phyloP scores from a whole-genome alignment of 2,113 vertebrate species.

The Meleagris gallopavo region DNA sequence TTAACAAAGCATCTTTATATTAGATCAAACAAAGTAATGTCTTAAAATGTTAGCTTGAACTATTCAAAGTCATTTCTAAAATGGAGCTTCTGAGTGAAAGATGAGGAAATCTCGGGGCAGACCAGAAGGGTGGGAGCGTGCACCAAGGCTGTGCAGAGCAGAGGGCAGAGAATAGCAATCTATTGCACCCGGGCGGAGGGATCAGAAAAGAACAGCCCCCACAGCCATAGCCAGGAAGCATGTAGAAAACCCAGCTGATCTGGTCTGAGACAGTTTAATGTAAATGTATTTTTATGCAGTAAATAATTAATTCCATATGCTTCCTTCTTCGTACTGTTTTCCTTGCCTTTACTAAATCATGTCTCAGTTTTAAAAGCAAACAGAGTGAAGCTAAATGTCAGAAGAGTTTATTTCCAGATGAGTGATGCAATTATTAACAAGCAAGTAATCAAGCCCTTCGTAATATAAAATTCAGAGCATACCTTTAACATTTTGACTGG shows the following conservation, averaged over 20 bases:
- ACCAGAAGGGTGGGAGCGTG: background rate
- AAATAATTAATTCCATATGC: slow-evolving; percentile 23
- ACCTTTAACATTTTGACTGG: slow-evolving; percentile 28
- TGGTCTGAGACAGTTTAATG: background rate
- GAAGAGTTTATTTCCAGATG: slow-evolving; percentile 36
- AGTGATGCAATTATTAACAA: slow-evolving; percentile 41
- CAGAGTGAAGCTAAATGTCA: slow-evolving; percentile 34
- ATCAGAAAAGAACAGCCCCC: background rate
- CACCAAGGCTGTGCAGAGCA: background rate
- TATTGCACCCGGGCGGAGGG: background rate
- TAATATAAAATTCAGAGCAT: slow-evolving; percentile 38
- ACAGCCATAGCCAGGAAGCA: background rate
- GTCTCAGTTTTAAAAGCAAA: background rate
- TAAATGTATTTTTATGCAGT: background rate
- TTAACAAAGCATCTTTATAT: background rate
- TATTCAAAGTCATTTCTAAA: background rate
- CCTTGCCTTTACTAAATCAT: background rate
- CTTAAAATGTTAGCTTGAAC: background rate
- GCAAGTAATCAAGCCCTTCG: slow-evolving; percentile 42
- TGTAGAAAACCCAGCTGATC: background rate
- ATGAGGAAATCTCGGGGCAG: background rate
- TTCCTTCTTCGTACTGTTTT: background rate
- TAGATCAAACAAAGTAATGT: fast-evolving
- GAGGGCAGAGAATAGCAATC: background rate
- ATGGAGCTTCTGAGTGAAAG: background rate